Percentiles rank a stretch among this genome's conserved stretches.
Evolutionary conservation across 1,140 invertebrate species (phyloP).

Genomic region (Drosophila ohnishii): DNA sequence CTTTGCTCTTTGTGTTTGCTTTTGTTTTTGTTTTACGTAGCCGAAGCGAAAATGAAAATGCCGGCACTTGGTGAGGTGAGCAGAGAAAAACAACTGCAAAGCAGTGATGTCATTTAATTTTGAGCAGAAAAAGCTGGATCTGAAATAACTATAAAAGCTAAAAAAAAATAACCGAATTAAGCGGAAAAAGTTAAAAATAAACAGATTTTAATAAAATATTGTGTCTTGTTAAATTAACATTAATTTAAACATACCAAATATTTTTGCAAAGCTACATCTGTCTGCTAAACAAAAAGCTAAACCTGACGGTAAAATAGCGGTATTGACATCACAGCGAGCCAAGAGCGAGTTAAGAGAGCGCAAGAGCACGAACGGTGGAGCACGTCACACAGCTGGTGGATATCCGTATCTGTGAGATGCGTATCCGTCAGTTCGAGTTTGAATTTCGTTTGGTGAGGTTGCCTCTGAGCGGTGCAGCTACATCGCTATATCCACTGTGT

Average conservation of each 20-base stretch:
- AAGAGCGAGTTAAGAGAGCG: constrained; percentile 21
- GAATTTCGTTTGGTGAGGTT: constrained; percentile 82
- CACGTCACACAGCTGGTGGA: constrained; percentile 71
- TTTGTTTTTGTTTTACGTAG: constrained; percentile 33
- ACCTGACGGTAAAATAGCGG: too few relatives aligned
- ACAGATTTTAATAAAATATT: too few relatives aligned
- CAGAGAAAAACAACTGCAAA: constrained; percentile 48
- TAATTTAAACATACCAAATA: too few relatives aligned
- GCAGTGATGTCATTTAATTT: too few relatives aligned
- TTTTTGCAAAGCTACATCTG: too few relatives aligned
- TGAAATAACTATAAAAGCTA: too few relatives aligned
- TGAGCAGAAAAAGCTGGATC: too few relatives aligned
- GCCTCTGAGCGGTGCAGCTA: constrained; percentile 39
- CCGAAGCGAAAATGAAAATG: constrained; percentile 46
- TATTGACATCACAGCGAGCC: constrained; percentile 7
- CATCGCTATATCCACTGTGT: constrained; percentile 57
- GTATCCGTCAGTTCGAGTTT: constrained; percentile 82
- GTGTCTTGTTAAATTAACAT: too few relatives aligned
- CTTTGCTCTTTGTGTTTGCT: constrained; percentile 28
- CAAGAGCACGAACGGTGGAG: constrained; percentile 4
- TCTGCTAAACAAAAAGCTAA: too few relatives aligned
- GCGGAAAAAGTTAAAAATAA: too few relatives aligned
- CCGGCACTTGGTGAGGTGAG: constrained; percentile 61
- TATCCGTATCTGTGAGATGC: constrained; percentile 43
- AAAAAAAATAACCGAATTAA: too few relatives aligned